Percentiles rank a stretch among this genome's conserved stretches.
Evolutionary conservation across 2,888 invertebrate species (phyloP).

Genomic region (Punctoribates punctum): DNA sequence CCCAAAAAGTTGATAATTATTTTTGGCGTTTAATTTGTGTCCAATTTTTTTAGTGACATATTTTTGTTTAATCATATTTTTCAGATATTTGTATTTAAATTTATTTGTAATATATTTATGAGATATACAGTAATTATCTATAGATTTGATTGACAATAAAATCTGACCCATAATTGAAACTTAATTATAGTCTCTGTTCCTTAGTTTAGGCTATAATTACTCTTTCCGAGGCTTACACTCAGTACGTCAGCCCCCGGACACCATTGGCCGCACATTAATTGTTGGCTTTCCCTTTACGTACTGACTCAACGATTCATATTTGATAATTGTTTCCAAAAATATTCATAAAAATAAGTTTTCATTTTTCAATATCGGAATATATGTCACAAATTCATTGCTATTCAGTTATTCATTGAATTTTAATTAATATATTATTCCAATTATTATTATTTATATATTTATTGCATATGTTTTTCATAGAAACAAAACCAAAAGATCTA

Average conservation of each 20-base stretch:
- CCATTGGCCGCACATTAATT: no score
- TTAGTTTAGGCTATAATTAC: no score
- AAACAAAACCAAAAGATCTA: no score
- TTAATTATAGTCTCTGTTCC: neutral
- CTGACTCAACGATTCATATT: no score
- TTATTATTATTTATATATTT: neutral
- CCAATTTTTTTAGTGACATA: neutral
- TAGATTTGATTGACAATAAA: slow-evolving; percentile 5
- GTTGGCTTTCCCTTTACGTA: no score
- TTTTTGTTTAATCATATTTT: neutral
- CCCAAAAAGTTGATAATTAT: neutral
- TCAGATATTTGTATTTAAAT: neutral
- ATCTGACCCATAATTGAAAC: slow-evolving; percentile 3
- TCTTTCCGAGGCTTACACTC: no score
- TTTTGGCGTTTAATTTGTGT: neutral
- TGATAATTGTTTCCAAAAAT: neutral
- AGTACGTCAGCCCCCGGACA: no score
- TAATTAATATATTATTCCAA: slow-evolving; percentile 4
- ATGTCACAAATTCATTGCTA: no score
- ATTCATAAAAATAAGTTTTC: neutral
- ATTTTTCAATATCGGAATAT: no score
- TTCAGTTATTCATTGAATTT: slow-evolving; percentile 1
- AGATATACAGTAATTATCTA: neutral
- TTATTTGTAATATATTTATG: neutral
- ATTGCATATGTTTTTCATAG: neutral